phyloP scores from a whole-genome alignment of 2,797 vertebrate species.

The Gymnoscopelus braueri region DNA sequence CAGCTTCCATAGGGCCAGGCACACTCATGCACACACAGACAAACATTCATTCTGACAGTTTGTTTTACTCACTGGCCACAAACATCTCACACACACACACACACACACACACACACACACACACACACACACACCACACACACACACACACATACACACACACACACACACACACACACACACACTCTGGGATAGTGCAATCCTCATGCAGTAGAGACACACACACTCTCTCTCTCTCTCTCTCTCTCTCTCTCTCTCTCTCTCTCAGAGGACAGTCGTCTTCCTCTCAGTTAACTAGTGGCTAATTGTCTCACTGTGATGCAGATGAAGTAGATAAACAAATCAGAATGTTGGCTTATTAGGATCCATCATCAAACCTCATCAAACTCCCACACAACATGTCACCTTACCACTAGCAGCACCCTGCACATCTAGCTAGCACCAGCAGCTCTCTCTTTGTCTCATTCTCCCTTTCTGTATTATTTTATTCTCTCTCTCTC shows the following conservation, averaged over 20 bases:
- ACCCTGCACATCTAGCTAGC: too few relatives aligned
- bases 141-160: constrained; percentile 13
- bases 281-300: neutral
- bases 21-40: too few relatives aligned
- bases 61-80: too few relatives aligned
- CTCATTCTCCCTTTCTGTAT: too few relatives aligned
- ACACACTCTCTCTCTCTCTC: neutral
- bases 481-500: too few relatives aligned
- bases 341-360: constrained; percentile 46
- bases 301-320: constrained; percentile 19
- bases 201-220: neutral
- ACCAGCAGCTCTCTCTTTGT: too few relatives aligned
- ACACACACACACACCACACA: constrained; percentile 18
- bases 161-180: constrained; percentile 14
- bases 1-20: too few relatives aligned
- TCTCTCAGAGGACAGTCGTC: too few relatives aligned
- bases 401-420: too few relatives aligned
- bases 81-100: neutral
- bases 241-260: neutral
- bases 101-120: constrained; percentile 20
- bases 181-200: constrained; percentile 1
- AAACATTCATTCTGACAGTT: too few relatives aligned
- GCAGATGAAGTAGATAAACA: constrained; percentile 15
- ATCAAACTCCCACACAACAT: too few relatives aligned
- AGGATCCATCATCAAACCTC: neutral